Base-by-base conservation (phyloP, 2,797 vertebrate species). In the Cottoperca gobio region DNA sequence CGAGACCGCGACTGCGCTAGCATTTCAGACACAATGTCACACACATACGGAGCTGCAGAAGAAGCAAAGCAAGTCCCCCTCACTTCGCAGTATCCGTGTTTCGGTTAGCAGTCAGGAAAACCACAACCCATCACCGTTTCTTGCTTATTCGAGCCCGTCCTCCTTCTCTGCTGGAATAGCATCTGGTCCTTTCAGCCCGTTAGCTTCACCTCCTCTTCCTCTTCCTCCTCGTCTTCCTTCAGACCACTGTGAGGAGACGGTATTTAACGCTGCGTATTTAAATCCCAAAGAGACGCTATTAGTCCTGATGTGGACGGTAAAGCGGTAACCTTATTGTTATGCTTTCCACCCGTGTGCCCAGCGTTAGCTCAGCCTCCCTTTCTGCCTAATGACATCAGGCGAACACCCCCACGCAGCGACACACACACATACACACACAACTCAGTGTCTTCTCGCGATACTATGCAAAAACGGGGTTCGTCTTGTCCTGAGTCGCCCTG, bases 391-490 rank as follows among this genome's bases (percentile, higher is more conserved):
- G 91, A 94, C 93, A 94, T 89, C 87, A 91, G 80, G 76, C 81
- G 83, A 83, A 89, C 90, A 86, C 85, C 90, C 89, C 85, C 91
- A 87, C 86, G 77, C 86, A 89, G 79, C 62, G 73, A 31, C 69
- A 40, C 73, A 5, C 76, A 49, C 82, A 76, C 70, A 66, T 61
- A 31, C 28, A 67, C 46, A 57, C 11, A 57, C 5, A 63, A 7
- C 39, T 23, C 70, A 7, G 31, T 61, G 79, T 86, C 62, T 62
- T 94, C 92, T 95, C 95, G 94, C 94, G 94, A 94, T 75, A 88
- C 39, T 83, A 10, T 8, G 8, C 13, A 26, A 9, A 67, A 54
- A 8, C 0, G 63, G 73, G 83, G 75, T 61, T 73, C 55, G 42
- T 37, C 52, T 40, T 66, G 50, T 76, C 75, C 70, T 35, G 46